Percentiles rank a stretch among this genome's conserved stretches.
These are phyloP conservation scores for Dipodomys stephensi DNA, from an alignment of 2,113 vertebrate species.

Conservation along the genomic window DNA sequence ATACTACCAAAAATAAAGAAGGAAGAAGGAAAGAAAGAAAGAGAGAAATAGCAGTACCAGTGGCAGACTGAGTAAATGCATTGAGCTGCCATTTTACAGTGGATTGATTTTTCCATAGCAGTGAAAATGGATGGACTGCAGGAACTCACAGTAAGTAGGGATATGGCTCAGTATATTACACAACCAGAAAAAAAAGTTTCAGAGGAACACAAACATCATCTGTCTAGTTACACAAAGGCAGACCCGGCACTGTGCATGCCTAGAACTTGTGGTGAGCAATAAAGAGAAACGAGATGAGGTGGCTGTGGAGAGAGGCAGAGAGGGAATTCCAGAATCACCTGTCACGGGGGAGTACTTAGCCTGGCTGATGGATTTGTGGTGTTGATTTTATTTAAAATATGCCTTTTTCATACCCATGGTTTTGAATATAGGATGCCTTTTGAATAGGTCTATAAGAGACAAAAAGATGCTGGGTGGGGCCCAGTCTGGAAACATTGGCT, in stretches of 20 bases:
- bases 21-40: background rate
- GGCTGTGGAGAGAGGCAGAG: background rate
- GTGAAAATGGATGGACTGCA: background rate
- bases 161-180: background rate
- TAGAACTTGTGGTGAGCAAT: background rate
- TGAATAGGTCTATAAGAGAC: background rate
- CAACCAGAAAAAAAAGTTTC: background rate
- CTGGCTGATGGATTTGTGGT: background rate
- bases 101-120: background rate
- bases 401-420: background rate
- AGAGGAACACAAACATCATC: background rate
- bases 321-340: background rate
- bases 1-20: too few species aligned
- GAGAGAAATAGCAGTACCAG: background rate
- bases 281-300: background rate
- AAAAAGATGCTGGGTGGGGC: background rate
- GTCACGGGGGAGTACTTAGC: background rate
- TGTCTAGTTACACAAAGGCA: background rate
- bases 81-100: background rate
- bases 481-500: background rate
- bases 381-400: constrained; percentile 7
- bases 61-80: background rate
- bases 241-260: background rate
- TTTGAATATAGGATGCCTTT: background rate
- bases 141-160: too few species aligned